Evolutionary conservation across 2,113 vertebrate genomes (phyloP).

Genomic region (Saccopteryx bilineata): DNA sequence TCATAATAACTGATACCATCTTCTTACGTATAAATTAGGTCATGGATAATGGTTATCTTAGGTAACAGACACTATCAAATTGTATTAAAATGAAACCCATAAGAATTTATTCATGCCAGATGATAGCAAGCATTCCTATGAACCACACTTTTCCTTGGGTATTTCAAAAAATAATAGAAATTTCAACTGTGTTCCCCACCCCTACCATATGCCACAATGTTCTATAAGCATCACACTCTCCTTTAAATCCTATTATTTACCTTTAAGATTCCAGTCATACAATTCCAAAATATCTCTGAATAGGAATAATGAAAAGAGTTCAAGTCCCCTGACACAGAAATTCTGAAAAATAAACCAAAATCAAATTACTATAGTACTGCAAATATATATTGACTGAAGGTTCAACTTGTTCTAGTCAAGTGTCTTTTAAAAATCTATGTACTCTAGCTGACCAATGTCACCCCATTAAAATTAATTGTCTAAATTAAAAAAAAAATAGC

Average conservation of each 20-base stretch:
- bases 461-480: no score
- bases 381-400: not conserved
- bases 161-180: conserved; percentile 56
- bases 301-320: conserved; percentile 95
- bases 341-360: conserved; percentile 89
- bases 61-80: not conserved
- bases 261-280: conserved; percentile 99
- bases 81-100: not conserved
- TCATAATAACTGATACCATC: conserved; percentile 11
- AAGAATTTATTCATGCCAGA: not conserved
- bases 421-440: not conserved
- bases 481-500: not conserved
- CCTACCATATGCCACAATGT: not conserved
- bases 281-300: conserved; percentile 98
- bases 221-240: conserved; percentile 10
- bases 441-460: no score
- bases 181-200: not conserved
- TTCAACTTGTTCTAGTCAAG: conserved; percentile 25
- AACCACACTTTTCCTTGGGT: not conserved
- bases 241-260: conserved; percentile 85
- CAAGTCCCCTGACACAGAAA: conserved; percentile 97
- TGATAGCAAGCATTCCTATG: not conserved
- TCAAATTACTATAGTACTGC: conserved; percentile 52
- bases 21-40: not conserved
- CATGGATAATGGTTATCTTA: not conserved